Evolutionary conservation across 2,888 invertebrate genomes (phyloP).

Genomic region (Agapostemon virescens): DNA sequence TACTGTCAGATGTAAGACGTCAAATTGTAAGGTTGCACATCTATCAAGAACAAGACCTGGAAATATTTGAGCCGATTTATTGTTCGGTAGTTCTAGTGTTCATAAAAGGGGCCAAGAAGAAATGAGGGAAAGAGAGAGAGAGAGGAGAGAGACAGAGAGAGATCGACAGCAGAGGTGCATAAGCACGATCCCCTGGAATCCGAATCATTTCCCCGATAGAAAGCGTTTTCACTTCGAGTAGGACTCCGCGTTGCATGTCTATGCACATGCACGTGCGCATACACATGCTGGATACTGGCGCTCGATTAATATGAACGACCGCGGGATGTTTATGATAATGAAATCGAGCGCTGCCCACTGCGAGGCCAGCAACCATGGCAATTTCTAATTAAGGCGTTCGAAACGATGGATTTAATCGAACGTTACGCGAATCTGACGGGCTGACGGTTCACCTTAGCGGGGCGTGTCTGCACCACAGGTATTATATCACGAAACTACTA

Average conservation of each 20-base stretch:
- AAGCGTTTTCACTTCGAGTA: slow-evolving; percentile 63
- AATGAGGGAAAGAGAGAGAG: no score
- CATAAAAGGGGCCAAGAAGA: no score
- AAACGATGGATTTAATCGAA: slow-evolving; percentile 18
- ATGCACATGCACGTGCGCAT: background rate
- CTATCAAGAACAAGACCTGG: no score
- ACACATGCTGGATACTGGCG: background rate
- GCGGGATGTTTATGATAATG: slow-evolving; percentile 48
- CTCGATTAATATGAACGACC: slow-evolving; percentile 42
- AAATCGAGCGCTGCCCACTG: slow-evolving; percentile 49
- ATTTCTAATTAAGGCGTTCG: slow-evolving; percentile 53
- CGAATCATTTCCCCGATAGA: slow-evolving; percentile 51
- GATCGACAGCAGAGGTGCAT: no score
- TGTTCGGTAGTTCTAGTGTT: no score
- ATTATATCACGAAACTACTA: background rate
- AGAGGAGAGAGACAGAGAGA: no score
- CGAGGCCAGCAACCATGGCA: slow-evolving; percentile 21
- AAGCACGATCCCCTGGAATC: slow-evolving; percentile 49
- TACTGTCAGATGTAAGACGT: no score
- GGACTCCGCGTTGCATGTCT: slow-evolving; percentile 31
- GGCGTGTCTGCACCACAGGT: slow-evolving; percentile 1
- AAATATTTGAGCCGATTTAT: no score
- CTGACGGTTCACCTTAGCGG: background rate
- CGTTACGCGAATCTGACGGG: slow-evolving; percentile 12
- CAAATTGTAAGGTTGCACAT: no score